Percentiles rank a stretch among this genome's conserved stretches.
Evolutionary conservation across 2,113 vertebrate genomes (phyloP).

Genomic region (Lethenteron reissneri): DNA sequence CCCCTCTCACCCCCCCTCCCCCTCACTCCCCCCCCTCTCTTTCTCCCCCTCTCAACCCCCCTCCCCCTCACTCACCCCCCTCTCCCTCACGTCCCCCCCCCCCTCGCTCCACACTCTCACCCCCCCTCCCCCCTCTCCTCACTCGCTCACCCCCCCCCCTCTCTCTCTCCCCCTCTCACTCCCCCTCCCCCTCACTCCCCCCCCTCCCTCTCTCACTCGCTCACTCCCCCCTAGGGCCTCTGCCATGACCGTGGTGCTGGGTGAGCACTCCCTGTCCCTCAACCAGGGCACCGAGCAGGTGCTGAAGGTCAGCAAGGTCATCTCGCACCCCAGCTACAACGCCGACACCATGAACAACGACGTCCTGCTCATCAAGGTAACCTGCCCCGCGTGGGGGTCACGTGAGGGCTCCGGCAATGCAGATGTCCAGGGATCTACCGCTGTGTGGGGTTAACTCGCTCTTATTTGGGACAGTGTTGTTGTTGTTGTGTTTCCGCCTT

Average conservation of each 20-base stretch:
- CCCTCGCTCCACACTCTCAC: not conserved
- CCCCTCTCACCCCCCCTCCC: no score
- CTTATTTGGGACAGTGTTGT: no score
- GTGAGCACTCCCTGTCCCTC: conserved; percentile 21
- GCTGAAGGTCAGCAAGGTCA: conserved; percentile 10
- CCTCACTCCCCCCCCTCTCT: not conserved
- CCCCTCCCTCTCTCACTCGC: not conserved
- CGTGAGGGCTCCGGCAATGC: no score
- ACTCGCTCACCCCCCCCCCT: not conserved
- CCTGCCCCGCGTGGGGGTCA: not conserved
- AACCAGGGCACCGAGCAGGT: conserved; percentile 23
- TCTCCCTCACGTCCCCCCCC: no score
- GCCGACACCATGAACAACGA: conserved; percentile 18
- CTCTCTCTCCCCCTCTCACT: no score
- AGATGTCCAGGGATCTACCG: no score
- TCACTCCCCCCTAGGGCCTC: conserved; percentile 12
- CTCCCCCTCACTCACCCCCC: not conserved
- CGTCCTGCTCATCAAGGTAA: conserved; percentile 22
- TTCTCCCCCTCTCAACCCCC: not conserved
- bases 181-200: not conserved
- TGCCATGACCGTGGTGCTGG: conserved; percentile 17
- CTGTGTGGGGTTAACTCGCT: no score
- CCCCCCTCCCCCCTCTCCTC: not conserved
- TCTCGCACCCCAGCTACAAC: conserved; percentile 22
- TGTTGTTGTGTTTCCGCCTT: no score